phyloP scores from a whole-genome alignment of 2,113 vertebrate genomes.

The Puma concolor region DNA sequence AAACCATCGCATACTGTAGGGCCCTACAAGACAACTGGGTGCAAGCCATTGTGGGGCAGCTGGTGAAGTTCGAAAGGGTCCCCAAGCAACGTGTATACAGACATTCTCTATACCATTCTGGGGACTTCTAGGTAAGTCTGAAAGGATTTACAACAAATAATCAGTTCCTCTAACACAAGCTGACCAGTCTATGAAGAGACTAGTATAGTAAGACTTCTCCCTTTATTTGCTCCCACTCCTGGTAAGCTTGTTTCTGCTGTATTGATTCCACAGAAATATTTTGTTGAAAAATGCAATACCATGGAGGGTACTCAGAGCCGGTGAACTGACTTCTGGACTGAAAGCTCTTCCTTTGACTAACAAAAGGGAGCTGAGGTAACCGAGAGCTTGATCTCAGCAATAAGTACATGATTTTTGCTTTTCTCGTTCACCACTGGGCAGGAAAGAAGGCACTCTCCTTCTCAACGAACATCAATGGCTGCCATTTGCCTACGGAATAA shows the following conservation, averaged over 20 bases:
- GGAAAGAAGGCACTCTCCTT: not conserved
- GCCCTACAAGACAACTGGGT: too few relatives aligned
- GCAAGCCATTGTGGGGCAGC: not conserved
- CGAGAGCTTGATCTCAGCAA: not conserved
- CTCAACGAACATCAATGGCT: not conserved
- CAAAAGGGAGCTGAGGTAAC: not conserved
- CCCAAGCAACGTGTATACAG: too few relatives aligned
- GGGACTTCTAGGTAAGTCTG: not conserved
- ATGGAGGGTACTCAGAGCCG: not conserved
- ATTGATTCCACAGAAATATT: not conserved
- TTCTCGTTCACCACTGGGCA: not conserved
- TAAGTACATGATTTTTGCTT: not conserved
- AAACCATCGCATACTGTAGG: not conserved
- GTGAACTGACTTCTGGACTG: not conserved
- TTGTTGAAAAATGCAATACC: not conserved
- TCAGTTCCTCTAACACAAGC: not conserved
- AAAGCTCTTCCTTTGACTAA: not conserved
- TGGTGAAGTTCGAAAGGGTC: rapidly evolving
- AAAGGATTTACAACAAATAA: not conserved
- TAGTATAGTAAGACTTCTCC: not conserved
- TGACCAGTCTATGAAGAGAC: too few relatives aligned
- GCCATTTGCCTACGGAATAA: not conserved
- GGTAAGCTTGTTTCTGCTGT: not conserved
- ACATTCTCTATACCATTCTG: too few relatives aligned
- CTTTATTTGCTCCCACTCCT: not conserved